phyloP scores from a whole-genome alignment of 1,140 invertebrate species.

The Coelopa frigida region DNA sequence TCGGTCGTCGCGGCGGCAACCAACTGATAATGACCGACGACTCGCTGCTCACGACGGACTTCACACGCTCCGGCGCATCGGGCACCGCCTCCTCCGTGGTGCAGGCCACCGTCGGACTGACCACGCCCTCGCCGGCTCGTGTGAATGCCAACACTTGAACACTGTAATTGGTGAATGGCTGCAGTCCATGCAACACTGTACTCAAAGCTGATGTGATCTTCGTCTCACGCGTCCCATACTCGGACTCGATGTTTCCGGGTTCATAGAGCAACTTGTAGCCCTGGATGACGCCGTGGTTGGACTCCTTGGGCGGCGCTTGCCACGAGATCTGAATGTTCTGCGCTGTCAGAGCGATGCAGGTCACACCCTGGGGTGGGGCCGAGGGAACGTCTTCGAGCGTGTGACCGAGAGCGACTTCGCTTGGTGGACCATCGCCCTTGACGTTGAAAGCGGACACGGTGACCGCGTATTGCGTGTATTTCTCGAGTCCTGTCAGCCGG shows the following conservation, averaged over 20 bases:
- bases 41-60: slow-evolving; percentile 59
- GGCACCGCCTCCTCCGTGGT: slow-evolving; percentile 67
- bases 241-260: slow-evolving; percentile 52
- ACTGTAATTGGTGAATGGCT: slow-evolving; percentile 68
- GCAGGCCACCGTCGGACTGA: slow-evolving; percentile 60
- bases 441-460: slow-evolving; percentile 74
- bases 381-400: slow-evolving; percentile 74
- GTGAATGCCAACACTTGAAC: slow-evolving; percentile 74
- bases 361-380: slow-evolving; percentile 57
- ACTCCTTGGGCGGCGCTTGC: slow-evolving; percentile 62
- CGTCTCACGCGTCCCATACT: slow-evolving; percentile 51
- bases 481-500: slow-evolving; percentile 57
- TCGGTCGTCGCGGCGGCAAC: slow-evolving; percentile 63
- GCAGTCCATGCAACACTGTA: slow-evolving; percentile 54
- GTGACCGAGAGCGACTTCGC: slow-evolving; percentile 59
- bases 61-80: slow-evolving; percentile 64
- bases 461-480: slow-evolving; percentile 72
- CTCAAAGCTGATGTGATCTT: slow-evolving; percentile 52
- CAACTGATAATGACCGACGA: slow-evolving; percentile 70
- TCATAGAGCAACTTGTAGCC: slow-evolving; percentile 77
- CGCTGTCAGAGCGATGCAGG: slow-evolving; percentile 58
- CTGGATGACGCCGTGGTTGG: slow-evolving; percentile 66
- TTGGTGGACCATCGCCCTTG: slow-evolving; percentile 67
- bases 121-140: slow-evolving; percentile 65
- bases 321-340: slow-evolving; percentile 69